These are phyloP conservation scores for Bugulina stolonifera DNA, from an alignment of 2,888 invertebrate species.

Conservation along the genomic window DNA sequence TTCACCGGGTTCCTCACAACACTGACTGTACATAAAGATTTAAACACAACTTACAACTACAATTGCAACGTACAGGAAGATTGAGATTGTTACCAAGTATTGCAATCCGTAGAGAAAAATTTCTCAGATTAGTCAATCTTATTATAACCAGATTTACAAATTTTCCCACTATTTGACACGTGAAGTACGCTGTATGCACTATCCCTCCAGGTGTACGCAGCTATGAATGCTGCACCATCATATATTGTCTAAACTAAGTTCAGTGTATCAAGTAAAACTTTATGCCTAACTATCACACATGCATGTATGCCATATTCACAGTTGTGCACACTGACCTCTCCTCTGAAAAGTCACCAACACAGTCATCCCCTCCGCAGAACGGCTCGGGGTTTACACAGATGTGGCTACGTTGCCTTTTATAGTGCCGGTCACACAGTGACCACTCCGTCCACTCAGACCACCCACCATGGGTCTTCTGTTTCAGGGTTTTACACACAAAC, in stretches of 20 bases:
- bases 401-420: conserved; percentile 4
- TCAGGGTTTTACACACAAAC: conserved; percentile 22
- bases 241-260: no score
- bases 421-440: conserved; percentile 9
- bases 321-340: conserved; percentile 7
- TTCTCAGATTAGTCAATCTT: no score
- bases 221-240: no score
- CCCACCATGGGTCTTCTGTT: not conserved
- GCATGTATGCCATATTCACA: no score
- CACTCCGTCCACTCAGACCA: conserved; percentile 26
- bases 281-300: no score
- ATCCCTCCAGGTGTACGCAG: no score
- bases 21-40: not conserved
- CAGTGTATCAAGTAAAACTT: no score
- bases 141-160: no score
- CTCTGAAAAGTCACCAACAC: not conserved
- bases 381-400: conserved; percentile 4
- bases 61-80: not conserved
- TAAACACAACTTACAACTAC: not conserved
- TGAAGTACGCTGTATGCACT: no score
- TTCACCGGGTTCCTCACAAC: conserved; percentile 17
- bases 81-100: no score
- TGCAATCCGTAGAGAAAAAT: no score
- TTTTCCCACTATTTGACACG: no score
- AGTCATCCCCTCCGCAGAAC: conserved; percentile 21